Conservation (phyloP, 1,140 invertebrate genomes). For the Euborellia annulipes region DNA sequence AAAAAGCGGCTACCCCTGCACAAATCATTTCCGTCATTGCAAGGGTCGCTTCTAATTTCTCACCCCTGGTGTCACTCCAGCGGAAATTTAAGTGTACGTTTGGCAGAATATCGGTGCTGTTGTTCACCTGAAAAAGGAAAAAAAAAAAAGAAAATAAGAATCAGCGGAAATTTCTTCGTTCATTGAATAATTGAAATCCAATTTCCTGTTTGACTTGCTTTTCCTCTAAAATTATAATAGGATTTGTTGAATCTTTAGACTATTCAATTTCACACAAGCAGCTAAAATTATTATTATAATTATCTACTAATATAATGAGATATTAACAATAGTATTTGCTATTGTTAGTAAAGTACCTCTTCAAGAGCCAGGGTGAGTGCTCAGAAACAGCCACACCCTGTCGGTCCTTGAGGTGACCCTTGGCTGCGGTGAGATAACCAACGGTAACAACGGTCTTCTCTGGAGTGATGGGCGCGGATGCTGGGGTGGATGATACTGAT, state of each 20-base stretch:
- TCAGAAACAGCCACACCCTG: slow-evolving; percentile 78
- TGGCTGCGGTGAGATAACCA: slow-evolving; percentile 68
- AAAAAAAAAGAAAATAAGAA: too few relatives aligned
- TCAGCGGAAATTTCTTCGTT: too few relatives aligned
- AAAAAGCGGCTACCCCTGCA: slow-evolving; percentile 75
- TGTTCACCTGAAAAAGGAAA: slow-evolving; percentile 75
- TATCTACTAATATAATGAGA: too few relatives aligned
- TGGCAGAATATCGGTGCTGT: slow-evolving; percentile 51
- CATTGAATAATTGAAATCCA: too few relatives aligned
- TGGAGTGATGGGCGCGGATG: slow-evolving; percentile 13
- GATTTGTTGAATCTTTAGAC: too few relatives aligned
- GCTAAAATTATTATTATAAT: too few relatives aligned
- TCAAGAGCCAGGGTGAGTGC: slow-evolving; percentile 74
- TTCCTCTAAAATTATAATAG: too few relatives aligned
- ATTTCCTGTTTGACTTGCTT: too few relatives aligned
- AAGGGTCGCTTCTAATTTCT: slow-evolving; percentile 66
- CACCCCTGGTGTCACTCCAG: slow-evolving; percentile 78
- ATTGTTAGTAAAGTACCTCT: slow-evolving; percentile 41
- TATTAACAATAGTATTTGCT: too few relatives aligned
- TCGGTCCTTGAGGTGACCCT: slow-evolving; percentile 53
- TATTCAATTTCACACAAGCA: too few relatives aligned
- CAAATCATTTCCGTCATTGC: slow-evolving; percentile 85
- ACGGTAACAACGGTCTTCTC: slow-evolving; percentile 42
- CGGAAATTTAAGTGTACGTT: slow-evolving; percentile 60
- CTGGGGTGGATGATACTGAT: too few relatives aligned